Base-by-base conservation (phyloP, 2,888 invertebrate genomes). In the Erebia palarica region DNA sequence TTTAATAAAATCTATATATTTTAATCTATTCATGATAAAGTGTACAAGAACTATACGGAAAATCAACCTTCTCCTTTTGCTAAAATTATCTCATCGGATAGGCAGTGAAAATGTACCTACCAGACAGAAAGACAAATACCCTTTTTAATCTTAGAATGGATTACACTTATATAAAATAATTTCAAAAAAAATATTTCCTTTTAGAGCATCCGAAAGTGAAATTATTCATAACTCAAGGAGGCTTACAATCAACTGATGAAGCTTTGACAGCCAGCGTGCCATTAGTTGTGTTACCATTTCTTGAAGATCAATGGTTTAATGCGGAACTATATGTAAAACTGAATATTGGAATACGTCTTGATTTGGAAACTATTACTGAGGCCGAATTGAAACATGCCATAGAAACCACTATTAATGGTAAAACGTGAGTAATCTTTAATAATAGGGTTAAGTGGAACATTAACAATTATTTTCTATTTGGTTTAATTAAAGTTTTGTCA, bases 141-240 rank as follows among this genome's bases (percentile, higher is more conserved):
- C 36, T 36, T 36, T 36, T 7, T 7, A 36, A 5, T 36, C 36
- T 7, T 1, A 36, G 5, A 36, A 4, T 27, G 27, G 2, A 27
- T 7, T 7, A 36, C 36, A 36, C n/a, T n/a, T 36, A 7, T 7
- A 36, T 36, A 7, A 36, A 36, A 36, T 36, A 7, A 36, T 36
- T 36, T 36, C 36, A 36, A 36, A 36, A 36, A 36, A 51, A 14
- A 0, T n/a, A 53, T 61, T 57, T 27, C 1, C 21, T 77, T 80
- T 27, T 70, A 86, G 86, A 77, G 3, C 92, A 93, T 75, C 85
- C 87, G 11, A 92, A 91, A 21, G 69, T 93, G 3, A 92, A 90
- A 70, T 69, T 90, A 1, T 93, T 93, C 71, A 84, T 92, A 44
- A 89, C 88, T 0, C 91, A 92, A 84, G 89, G 87, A 68, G 91